A percentile compares a stretch with the other conserved stretches of the same genome.
phyloP scores from a whole-genome alignment of 2,113 vertebrate species.

The Oryzias curvinotus region DNA sequence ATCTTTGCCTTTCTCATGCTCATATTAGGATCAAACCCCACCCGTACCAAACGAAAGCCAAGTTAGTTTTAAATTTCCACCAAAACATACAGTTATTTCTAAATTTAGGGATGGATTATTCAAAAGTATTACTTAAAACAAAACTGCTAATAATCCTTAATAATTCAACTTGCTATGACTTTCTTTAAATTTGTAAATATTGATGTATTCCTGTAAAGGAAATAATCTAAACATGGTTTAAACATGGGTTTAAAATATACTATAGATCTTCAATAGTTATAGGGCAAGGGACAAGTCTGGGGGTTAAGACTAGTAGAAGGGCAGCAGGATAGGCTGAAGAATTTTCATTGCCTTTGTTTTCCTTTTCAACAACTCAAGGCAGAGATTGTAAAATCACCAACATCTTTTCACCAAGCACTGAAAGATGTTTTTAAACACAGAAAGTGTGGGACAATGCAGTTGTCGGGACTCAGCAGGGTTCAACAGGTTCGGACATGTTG shows the following conservation, averaged over 20 bases:
- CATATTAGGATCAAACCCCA: conserved; percentile 38
- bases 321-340: conserved; percentile 37
- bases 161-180: conserved; percentile 11
- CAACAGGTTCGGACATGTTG: conserved; percentile 54
- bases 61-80: conserved; percentile 24
- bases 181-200: conserved; percentile 17
- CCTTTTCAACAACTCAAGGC: conserved; percentile 68
- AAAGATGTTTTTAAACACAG: conserved; percentile 72
- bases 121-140: conserved; percentile 1
- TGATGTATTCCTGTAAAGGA: conserved; percentile 21
- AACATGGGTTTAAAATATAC: conserved; percentile 20
- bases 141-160: background rate
- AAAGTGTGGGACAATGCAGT: conserved; percentile 49
- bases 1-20: conserved; percentile 82
- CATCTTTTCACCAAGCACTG: conserved; percentile 70
- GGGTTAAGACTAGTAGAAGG: conserved; percentile 33
- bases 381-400: conserved; percentile 84
- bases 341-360: conserved; percentile 35
- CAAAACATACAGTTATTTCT: conserved; percentile 18
- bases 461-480: conserved; percentile 37
- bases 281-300: conserved; percentile 31
- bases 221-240: conserved; percentile 1
- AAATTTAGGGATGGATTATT: conserved; percentile 42
- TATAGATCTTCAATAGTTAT: conserved; percentile 31
- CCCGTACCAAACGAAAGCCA: background rate